phyloP scores from a whole-genome alignment of 2,113 vertebrate genomes.

The Pholis gunnellus region DNA sequence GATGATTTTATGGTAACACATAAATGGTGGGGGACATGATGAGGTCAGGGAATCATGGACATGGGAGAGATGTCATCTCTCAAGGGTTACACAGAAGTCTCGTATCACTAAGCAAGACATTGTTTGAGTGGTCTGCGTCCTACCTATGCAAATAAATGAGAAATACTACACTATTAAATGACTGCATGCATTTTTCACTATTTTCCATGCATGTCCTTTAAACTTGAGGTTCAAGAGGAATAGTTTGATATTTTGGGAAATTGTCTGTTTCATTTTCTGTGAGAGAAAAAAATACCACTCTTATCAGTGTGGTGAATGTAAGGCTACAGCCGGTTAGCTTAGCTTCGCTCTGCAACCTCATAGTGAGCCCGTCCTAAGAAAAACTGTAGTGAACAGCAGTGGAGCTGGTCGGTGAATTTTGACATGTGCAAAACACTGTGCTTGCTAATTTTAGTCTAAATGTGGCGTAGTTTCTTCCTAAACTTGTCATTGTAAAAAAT shows the following conservation, averaged over 20 bases:
- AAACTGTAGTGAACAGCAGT: not conserved
- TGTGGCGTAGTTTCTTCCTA: not conserved
- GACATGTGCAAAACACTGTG: not conserved
- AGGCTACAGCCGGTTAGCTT: not conserved
- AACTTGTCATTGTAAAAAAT: not conserved
- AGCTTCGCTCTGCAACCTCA: not conserved
- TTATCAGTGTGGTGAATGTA: not conserved
- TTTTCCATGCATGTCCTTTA: conserved; percentile 11
- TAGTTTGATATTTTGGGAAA: not conserved
- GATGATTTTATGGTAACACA: conserved; percentile 71
- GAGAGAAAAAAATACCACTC: not conserved
- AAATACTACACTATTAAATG: conserved; percentile 16
- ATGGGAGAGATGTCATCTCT: conserved; percentile 60
- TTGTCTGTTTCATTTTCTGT: not conserved
- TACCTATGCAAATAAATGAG: conserved; percentile 36
- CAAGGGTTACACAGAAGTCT: conserved; percentile 41
- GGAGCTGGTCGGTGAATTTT: not conserved
- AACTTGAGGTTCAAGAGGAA: not conserved
- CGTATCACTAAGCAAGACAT: conserved; percentile 21
- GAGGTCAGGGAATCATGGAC: conserved; percentile 62
- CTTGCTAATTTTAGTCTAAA: not conserved
- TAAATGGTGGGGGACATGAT: conserved; percentile 66
- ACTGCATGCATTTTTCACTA: conserved; percentile 9
- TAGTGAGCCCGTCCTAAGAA: not conserved
- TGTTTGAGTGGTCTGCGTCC: conserved; percentile 34